Conservation (phyloP, 2,888 invertebrate species). For the Nezara viridula region DNA sequence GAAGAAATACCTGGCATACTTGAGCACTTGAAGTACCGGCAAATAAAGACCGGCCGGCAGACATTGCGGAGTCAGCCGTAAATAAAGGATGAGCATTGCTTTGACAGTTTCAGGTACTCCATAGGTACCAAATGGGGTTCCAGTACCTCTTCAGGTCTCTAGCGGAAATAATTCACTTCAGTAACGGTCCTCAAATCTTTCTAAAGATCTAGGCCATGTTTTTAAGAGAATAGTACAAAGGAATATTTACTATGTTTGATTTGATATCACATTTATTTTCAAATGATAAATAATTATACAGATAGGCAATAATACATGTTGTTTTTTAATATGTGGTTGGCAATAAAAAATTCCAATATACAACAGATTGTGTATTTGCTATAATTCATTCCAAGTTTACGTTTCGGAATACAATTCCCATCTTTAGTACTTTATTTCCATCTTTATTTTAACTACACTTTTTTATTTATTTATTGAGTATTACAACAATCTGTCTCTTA, state of each 20-base stretch:
- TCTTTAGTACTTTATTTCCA: too few relatives aligned
- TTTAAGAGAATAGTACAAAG: background rate
- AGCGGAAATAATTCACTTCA: slow-evolving; percentile 20
- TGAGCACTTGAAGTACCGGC: background rate
- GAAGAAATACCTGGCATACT: background rate
- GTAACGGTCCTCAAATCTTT: background rate
- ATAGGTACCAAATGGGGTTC: background rate
- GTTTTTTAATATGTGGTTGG: too few relatives aligned
- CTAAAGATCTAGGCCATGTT: background rate
- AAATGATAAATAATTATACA: background rate
- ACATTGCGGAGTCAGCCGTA: background rate
- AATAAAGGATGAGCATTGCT: slow-evolving; percentile 12
- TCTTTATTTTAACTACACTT: too few relatives aligned
- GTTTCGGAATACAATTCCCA: too few relatives aligned
- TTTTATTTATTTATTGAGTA: too few relatives aligned
- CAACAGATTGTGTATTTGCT: too few relatives aligned
- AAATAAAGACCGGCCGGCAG: background rate
- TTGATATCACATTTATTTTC: background rate
- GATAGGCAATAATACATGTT: too few relatives aligned
- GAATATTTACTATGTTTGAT: too few relatives aligned
- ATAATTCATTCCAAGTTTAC: too few relatives aligned
- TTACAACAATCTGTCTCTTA: too few relatives aligned
- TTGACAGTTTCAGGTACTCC: slow-evolving; percentile 17
- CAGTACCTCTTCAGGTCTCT: background rate
- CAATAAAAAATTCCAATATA: too few relatives aligned